Base-by-base conservation (phyloP, 2,888 invertebrate genomes). In the Hydriomena furcata region DNA sequence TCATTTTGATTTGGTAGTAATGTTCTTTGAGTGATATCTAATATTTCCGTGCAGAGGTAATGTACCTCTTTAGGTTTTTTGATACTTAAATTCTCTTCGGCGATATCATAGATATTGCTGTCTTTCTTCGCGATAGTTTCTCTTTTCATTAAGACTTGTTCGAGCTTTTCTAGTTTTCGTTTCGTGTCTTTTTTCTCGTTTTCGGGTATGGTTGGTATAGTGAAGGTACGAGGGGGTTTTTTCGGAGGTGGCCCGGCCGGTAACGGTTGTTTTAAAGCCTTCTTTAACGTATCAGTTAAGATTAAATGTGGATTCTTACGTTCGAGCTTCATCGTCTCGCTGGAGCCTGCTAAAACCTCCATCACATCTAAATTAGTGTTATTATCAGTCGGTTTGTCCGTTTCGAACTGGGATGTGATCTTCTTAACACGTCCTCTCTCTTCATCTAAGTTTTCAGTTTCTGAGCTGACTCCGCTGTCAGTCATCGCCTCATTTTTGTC, bases 191-290 rank as follows among this genome's bases (percentile, higher is more conserved):
- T 85, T 27, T 79, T 81, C 11, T 76, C 74, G 60, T 6, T 66
- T 65, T 77, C 79, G 3, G 64, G 65, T 5, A 69, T 73, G 0
- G 81, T 64, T 0, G 73, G 60, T 12, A 58, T 84, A 25, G 84
- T 82, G 63, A 94, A 94, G 0, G 92, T 92, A 55, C 95, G 79
- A 0, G 95, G 95, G 1, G 95, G 95, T 71, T 95, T 95, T 65
- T 93, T 93, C 0, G 95, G 95, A 0, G 95, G 94, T 3, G 95
- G 94, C 0, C 94, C 95, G 2, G 79, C 55, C 0, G 95, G 95
- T 36, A 95, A 67, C 0, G 94, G 94, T 59, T 93, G 92, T 68
- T 92, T 93, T 32, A 94, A 77, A 10, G 93, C 94, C 55, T 92
- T 92, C 68, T 93, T 93, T 24, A 94, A 77, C 0, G 93, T 94